Percentiles rank a stretch among this genome's conserved stretches.
Conservation (phyloP, 2,888 invertebrate species). For the Cylindroiulus punctatus region DNA sequence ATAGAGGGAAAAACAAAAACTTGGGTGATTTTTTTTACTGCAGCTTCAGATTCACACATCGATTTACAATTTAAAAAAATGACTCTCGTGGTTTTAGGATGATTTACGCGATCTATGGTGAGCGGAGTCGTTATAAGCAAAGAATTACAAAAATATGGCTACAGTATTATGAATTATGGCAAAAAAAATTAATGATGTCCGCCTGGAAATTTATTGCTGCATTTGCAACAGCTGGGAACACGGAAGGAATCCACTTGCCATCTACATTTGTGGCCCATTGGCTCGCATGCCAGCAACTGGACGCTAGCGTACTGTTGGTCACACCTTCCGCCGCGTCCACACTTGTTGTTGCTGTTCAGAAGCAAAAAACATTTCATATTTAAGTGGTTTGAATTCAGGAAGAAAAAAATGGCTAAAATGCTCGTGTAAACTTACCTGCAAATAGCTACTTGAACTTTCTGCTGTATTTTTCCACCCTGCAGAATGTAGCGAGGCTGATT, state of each 20-base stretch:
- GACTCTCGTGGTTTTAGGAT: too few relatives aligned
- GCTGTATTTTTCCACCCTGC: slow-evolving; percentile 21
- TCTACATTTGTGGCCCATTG: neutral
- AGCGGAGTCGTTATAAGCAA: too few relatives aligned
- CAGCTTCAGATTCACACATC: too few relatives aligned
- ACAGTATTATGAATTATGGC: too few relatives aligned
- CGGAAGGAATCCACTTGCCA: slow-evolving; percentile 53
- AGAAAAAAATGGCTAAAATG: neutral
- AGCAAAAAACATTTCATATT: neutral
- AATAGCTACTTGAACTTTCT: slow-evolving; percentile 49
- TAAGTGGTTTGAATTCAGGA: neutral
- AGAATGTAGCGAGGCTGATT: slow-evolving; percentile 54
- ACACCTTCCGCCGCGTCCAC: slow-evolving; percentile 51
- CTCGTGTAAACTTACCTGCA: slow-evolving; percentile 51
- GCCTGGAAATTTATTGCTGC: slow-evolving; percentile 13
- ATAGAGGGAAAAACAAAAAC: neutral
- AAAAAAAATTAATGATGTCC: too few relatives aligned
- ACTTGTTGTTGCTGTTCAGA: slow-evolving; percentile 46
- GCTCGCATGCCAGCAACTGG: slow-evolving; percentile 55
- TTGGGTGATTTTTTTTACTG: too few relatives aligned
- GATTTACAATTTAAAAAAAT: too few relatives aligned
- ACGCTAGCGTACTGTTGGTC: slow-evolving; percentile 51
- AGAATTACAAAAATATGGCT: too few relatives aligned
- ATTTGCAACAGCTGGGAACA: slow-evolving; percentile 54
- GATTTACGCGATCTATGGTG: too few relatives aligned